Evolutionary conservation across 2,797 vertebrate species (phyloP), one percentile per base, ranked within the genome.

Genomic region (Propithecus perrieri): DNA sequence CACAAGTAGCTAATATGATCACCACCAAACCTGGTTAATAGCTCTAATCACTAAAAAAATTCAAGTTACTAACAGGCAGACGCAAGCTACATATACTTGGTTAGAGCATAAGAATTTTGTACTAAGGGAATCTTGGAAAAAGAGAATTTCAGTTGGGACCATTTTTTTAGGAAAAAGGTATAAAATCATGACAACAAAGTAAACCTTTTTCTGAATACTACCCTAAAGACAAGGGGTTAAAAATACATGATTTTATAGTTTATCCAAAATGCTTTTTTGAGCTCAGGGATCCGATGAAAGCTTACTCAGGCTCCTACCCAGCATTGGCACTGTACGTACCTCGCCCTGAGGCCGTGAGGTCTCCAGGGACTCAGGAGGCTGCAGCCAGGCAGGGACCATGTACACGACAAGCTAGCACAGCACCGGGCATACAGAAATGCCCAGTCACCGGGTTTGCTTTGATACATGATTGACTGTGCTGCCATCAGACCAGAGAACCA

Each of bases 31-130:
- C 80, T n/a, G 74, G 85, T 9, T 88, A 97, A 38, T 3, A 93
- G 43, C 96, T 97, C 81, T 86, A 97, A 97, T 57, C 2, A 5
- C 72, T 43, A 71, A 89, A 33, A 89, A 98, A 91, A 74, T n/a
- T 38, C 83, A 72, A 41, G 76, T 67, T 57, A 78, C 57, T 79
- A 3, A 93, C 83, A 67, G 76, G 53, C 24, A 72, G 65, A 76
- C 13, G 50, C 12, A 38, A 78, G 15, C 55, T 80, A 28, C 24
- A 43, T 0, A 85, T 33, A 71, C 26, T 43, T 84, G 67, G 81
- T 63, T 43, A 65, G 24, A 83, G 30, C 8, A 50, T 30, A 81
- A 67, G 86, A 67, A 80, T 89, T 41, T 20, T 14, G 0, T 8
- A 48, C 84, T 26, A 22, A 48, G 28, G 33, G 41, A 95, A 87